These are phyloP conservation scores for Morone saxatilis DNA, from an alignment of 2,113 vertebrate species.

Conservation along the genomic window DNA sequence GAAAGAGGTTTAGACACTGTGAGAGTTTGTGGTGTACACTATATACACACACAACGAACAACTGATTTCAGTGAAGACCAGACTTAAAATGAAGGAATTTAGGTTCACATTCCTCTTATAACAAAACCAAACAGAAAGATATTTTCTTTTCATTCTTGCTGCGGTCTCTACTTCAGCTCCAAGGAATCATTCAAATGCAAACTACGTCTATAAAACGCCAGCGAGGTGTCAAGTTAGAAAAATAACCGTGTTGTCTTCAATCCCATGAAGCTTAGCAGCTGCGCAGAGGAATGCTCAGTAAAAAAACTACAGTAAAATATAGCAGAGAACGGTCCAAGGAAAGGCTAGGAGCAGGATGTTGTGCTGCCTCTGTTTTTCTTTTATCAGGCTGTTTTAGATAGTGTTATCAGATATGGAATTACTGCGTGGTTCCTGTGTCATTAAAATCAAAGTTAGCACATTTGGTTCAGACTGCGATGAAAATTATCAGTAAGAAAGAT, in stretches of 20 bases:
- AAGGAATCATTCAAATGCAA: constrained; percentile 51
- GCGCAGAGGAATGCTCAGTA: constrained; percentile 56
- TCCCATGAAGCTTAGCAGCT: constrained; percentile 66
- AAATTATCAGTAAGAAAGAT: too few relatives aligned
- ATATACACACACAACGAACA: background rate
- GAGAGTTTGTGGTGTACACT: background rate
- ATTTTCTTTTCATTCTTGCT: constrained; percentile 34
- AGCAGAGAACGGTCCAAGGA: constrained; percentile 16
- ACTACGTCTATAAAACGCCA: constrained; percentile 52
- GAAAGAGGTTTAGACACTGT: background rate
- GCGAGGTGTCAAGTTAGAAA: constrained; percentile 57
- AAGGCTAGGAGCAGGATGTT: constrained; percentile 11
- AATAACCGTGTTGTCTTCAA: constrained; percentile 38
- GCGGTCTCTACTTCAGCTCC: constrained; percentile 7
- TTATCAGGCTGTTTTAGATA: background rate
- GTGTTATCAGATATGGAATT: too few relatives aligned
- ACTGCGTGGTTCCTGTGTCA: too few relatives aligned
- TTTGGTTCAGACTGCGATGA: too few relatives aligned
- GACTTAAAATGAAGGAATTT: constrained; percentile 24
- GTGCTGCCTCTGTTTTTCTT: background rate
- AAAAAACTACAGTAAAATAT: constrained; percentile 25
- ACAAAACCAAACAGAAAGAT: constrained; percentile 35
- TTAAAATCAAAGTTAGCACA: too few relatives aligned
- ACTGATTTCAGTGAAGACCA: background rate
- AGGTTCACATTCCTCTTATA: constrained; percentile 27